Evolutionary conservation across 2,888 invertebrate species (phyloP).

Genomic region (Tromatobia lineatoria): DNA sequence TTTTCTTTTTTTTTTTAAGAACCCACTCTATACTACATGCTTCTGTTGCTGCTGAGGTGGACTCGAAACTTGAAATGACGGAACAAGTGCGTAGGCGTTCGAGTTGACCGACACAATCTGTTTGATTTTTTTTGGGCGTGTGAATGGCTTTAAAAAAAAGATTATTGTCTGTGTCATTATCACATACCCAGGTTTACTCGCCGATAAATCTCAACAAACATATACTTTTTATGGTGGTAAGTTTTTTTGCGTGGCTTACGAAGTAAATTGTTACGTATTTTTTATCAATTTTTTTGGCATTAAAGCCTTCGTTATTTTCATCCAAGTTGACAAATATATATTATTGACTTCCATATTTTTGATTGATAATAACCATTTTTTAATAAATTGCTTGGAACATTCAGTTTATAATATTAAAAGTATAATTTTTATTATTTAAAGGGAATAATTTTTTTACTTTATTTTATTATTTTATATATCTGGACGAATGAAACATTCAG

Average conservation of each 20-base stretch:
- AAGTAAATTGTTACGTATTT: no score
- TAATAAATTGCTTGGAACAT: no score
- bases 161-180: conserved; percentile 68
- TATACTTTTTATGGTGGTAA: neutral
- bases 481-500: no score
- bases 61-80: conserved; percentile 51
- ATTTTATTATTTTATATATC: no score
- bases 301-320: no score
- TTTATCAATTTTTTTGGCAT: neutral
- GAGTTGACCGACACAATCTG: conserved; percentile 58
- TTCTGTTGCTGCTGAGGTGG: conserved; percentile 30
- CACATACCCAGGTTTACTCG: conserved; percentile 60
- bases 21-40: conserved; percentile 62
- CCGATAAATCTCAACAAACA: conserved; percentile 29
- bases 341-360: no score
- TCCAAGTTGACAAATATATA: no score
- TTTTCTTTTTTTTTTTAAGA: conserved; percentile 58
- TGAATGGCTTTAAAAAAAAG: conserved; percentile 62
- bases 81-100: conserved; percentile 53
- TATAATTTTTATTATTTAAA: no score
- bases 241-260: no score
- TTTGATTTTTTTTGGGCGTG: conserved; percentile 11
- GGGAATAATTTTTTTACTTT: no score
- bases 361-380: no score
- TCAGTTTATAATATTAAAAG: no score